phyloP scores from a whole-genome alignment of 2,797 vertebrate species.

The Oreochromis grahami region DNA sequence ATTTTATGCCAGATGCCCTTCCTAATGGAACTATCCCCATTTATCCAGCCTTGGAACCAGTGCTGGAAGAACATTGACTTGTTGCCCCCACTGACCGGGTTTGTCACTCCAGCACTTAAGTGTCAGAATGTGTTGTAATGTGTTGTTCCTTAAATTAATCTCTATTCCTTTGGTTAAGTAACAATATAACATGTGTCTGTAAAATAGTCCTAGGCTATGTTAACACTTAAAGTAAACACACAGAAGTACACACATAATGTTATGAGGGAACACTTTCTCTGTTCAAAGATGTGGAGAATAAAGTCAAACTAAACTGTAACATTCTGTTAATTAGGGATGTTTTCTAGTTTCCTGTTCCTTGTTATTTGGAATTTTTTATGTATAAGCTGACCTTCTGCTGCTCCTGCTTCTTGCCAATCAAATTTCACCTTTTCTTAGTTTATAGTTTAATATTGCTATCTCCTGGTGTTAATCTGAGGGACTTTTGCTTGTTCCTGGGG shows the following conservation, averaged over 20 bases:
- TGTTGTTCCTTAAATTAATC: not conserved
- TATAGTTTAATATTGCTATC: not conserved
- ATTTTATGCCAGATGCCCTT: not conserved
- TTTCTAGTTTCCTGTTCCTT: not conserved
- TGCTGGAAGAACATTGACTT: no score
- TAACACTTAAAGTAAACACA: not conserved
- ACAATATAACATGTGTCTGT: not conserved
- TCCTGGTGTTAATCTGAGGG: not conserved
- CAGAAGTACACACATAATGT: not conserved
- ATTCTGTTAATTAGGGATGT: not conserved
- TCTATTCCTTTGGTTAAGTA: not conserved
- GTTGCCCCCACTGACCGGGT: not conserved
- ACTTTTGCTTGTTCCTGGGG: not conserved
- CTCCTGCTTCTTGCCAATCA: fast-evolving
- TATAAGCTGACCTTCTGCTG: not conserved
- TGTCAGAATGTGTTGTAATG: not conserved
- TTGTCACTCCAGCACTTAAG: not conserved
- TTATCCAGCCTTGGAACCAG: not conserved
- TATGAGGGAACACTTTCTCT: not conserved
- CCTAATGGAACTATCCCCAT: not conserved
- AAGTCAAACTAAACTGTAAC: not conserved
- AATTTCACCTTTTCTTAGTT: not conserved
- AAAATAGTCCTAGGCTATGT: not conserved
- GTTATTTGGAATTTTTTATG: not conserved
- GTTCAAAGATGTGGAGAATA: not conserved